A percentile compares a stretch with the other conserved stretches of the same genome.
phyloP scores from a whole-genome alignment of 2,797 vertebrate species.

The Manis crassicaudata region DNA sequence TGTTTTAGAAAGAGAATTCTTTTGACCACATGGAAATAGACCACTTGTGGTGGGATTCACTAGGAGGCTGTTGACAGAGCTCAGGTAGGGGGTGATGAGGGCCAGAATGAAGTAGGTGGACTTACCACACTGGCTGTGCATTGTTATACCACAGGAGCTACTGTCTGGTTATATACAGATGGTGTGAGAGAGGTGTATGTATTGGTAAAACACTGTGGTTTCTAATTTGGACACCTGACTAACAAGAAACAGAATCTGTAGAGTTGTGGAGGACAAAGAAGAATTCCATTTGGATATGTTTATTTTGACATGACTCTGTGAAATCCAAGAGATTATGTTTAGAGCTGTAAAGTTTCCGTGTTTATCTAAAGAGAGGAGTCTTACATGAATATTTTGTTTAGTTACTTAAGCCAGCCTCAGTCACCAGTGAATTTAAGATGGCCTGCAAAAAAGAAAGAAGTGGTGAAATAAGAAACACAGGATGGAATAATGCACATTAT shows the following conservation, averaged over 20 bases:
- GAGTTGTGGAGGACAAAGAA: not conserved
- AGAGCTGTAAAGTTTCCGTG: not conserved
- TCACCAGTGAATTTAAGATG: not conserved
- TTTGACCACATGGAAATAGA: not conserved
- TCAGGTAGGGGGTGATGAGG: not conserved
- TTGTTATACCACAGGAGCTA: not conserved
- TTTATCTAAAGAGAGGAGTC: not conserved
- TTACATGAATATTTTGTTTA: not conserved
- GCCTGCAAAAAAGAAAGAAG: not conserved
- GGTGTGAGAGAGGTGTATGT: not conserved
- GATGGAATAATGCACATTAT: not conserved
- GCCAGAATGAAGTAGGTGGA: not conserved
- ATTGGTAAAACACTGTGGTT: not conserved
- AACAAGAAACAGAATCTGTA: not conserved
- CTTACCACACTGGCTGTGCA: too few species aligned
- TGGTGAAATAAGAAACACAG: not conserved
- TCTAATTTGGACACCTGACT: not conserved
- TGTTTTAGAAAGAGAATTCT: not conserved
- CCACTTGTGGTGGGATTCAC: not conserved
- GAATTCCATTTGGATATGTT: not conserved
- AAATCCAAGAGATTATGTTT: not conserved
- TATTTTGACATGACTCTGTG: constrained; percentile 20
- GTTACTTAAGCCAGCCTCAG: not conserved
- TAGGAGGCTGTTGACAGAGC: not conserved
- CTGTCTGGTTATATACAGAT: not conserved